These are phyloP conservation scores for Oryctolagus cuniculus DNA, from an alignment of 2,113 vertebrate genomes.

Conservation along the genomic window mOryCun1.1 NC_091438.1:12867001-12867500, in stretches of 20 bases:
- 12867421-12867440: fast-evolving
- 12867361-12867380: too few species aligned
- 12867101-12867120: background rate
- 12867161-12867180: background rate
- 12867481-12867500: fast-evolving
- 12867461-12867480: background rate
- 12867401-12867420: too few species aligned
- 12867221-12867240: background rate
- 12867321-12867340: background rate
- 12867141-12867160: background rate
- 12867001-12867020: too few species aligned
- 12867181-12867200: background rate
- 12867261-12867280: background rate
- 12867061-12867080: background rate
- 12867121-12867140: background rate
- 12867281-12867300: background rate
- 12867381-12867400: too few species aligned
- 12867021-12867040: background rate
- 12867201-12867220: background rate
- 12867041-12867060: background rate
- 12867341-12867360: background rate
- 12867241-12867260: background rate
- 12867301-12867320: background rate
- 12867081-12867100: background rate
- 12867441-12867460: background rate